These are phyloP conservation scores for Drosophila nigromelanica DNA, from an alignment of 1,140 invertebrate species.

Conservation along the genomic window DNA sequence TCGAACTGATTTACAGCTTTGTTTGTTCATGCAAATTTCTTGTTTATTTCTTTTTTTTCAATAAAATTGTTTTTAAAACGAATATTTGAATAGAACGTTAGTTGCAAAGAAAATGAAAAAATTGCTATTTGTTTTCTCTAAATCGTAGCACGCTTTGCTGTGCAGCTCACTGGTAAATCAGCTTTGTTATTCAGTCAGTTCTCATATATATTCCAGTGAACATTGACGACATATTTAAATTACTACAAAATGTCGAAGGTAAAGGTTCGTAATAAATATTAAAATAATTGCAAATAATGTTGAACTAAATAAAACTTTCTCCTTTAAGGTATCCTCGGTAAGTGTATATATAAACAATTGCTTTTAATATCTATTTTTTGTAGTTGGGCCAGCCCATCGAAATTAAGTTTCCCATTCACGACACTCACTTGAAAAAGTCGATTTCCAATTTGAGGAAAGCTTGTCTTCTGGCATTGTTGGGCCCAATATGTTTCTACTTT, in stretches of 20 bases:
- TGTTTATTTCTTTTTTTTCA: too few relatives aligned
- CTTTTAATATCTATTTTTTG: not conserved
- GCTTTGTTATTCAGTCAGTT: not conserved
- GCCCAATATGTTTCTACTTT: constrained; percentile 20
- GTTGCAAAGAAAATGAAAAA: too few relatives aligned
- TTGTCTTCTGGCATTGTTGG: constrained; percentile 7
- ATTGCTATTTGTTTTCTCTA: not conserved
- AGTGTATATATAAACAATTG: not conserved
- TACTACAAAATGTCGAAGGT: constrained; percentile 4
- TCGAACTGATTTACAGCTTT: too few relatives aligned
- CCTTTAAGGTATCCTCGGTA: not conserved
- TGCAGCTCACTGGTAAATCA: not conserved
- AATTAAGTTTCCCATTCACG: constrained; percentile 63
- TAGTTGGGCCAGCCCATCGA: not conserved
- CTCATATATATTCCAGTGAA: constrained; percentile 1
- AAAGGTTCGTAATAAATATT: not conserved
- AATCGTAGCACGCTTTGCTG: not conserved
- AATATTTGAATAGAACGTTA: too few relatives aligned
- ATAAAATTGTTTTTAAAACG: too few relatives aligned
- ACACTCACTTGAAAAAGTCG: constrained; percentile 33
- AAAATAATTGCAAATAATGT: not conserved
- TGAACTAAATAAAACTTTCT: not conserved
- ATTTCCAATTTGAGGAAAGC: constrained; percentile 30
- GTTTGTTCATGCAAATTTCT: too few relatives aligned
- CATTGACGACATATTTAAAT: not conserved